These are phyloP conservation scores for Huso huso DNA, from an alignment of 2,797 vertebrate species.

Conservation along the genomic window DNA sequence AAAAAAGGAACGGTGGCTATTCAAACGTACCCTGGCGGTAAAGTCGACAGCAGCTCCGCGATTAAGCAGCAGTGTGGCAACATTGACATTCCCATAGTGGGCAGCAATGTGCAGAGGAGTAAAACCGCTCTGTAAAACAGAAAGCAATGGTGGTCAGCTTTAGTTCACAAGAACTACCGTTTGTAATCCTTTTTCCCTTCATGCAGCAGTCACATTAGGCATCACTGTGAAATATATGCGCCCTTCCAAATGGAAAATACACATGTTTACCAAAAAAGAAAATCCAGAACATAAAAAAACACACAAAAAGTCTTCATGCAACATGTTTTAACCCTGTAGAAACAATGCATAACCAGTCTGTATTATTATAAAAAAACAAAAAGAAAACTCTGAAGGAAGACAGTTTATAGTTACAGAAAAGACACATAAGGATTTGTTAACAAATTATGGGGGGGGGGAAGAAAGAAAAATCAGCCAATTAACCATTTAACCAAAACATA, in stretches of 20 bases:
- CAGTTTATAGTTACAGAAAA: background rate
- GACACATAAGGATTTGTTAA: constrained; percentile 9
- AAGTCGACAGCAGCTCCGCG: constrained; percentile 93
- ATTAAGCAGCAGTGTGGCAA: constrained; percentile 90
- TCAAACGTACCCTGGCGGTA: constrained; percentile 76
- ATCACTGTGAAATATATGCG: constrained; percentile 27
- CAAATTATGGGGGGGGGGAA: constrained; percentile 15
- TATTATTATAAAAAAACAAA: constrained; percentile 17
- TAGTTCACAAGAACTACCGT: constrained; percentile 2
- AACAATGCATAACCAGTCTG: constrained; percentile 16
- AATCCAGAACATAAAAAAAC: constrained; percentile 2
- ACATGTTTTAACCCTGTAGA: constrained; percentile 13
- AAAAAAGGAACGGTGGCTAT: background rate
- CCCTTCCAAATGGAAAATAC: constrained; percentile 6
- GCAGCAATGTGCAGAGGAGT: constrained; percentile 95
- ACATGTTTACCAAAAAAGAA: background rate
- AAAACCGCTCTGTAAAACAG: constrained; percentile 82
- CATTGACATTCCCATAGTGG: constrained; percentile 95
- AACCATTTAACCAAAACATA: constrained; percentile 37
- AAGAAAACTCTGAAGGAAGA: background rate
- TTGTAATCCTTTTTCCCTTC: constrained; percentile 29
- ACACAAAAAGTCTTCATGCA: constrained; percentile 9
- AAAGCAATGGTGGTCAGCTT: constrained; percentile 6
- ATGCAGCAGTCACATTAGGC: constrained; percentile 55
- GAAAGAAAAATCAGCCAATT: constrained; percentile 18